Conservation (phyloP, 1,140 invertebrate species). For the Aethina tumida region DNA sequence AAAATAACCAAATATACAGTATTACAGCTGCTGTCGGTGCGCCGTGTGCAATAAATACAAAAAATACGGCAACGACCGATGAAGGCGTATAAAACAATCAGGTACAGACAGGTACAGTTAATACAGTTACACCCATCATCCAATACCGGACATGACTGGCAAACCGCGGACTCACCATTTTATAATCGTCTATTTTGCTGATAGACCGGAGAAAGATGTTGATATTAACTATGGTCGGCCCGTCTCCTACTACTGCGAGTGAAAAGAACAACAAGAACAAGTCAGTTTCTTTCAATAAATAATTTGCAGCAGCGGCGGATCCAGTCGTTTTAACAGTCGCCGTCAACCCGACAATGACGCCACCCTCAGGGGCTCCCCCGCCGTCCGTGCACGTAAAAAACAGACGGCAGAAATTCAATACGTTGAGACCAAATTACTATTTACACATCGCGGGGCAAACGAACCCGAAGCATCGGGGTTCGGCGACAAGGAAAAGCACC, state of each 20-base stretch:
- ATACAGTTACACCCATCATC: slow-evolving; percentile 21
- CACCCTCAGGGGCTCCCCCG: no score
- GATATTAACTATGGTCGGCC: slow-evolving; percentile 71
- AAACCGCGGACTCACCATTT: slow-evolving; percentile 79
- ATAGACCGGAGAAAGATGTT: slow-evolving; percentile 94
- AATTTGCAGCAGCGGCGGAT: no score
- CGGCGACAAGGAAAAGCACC: no score
- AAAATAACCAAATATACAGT: no score
- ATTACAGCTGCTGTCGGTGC: slow-evolving; percentile 19
- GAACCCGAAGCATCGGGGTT: no score
- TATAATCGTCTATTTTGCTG: slow-evolving; percentile 97
- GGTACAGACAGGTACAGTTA: slow-evolving; percentile 13
- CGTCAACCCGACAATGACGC: no score
- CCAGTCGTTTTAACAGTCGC: no score
- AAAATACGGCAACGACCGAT: slow-evolving; percentile 17
- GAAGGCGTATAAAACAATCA: slow-evolving; percentile 10
- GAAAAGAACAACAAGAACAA: slow-evolving; percentile 24
- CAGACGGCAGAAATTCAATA: neutral
- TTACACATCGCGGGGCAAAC: no score
- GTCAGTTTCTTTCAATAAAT: slow-evolving; percentile 7
- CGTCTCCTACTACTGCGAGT: slow-evolving; percentile 51
- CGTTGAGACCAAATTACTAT: no score
- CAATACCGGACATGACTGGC: slow-evolving; percentile 34
- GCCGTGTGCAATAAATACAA: slow-evolving; percentile 27
- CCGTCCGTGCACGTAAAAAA: slow-evolving; percentile 12